Evolutionary conservation across 37 sponge, comb jelly and placozoan genomes (phyloP).

Genomic region (Bolinopsis microptera): DNA sequence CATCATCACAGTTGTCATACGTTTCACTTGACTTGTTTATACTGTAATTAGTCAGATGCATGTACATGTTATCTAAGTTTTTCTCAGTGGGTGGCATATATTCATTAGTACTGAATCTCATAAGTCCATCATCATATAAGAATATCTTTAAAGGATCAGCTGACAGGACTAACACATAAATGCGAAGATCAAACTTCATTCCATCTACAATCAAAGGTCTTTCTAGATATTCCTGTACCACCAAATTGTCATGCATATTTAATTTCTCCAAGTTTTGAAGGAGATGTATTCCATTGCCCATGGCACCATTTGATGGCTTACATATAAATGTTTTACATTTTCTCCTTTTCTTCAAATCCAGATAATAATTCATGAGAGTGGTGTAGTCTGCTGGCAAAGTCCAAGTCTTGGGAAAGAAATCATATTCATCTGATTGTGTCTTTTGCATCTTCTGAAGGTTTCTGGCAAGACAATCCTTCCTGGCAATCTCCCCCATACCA

Average conservation of each 20-base stretch:
- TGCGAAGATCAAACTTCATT: slow-evolving; percentile 50
- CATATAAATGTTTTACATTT: slow-evolving; percentile 74
- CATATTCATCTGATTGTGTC: slow-evolving; percentile 72
- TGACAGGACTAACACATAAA: slow-evolving; percentile 52
- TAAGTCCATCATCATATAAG: slow-evolving; percentile 65
- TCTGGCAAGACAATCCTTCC: slow-evolving; percentile 82
- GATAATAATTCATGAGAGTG: slow-evolving; percentile 59
- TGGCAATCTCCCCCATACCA: slow-evolving; percentile 86
- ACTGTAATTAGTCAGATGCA: slow-evolving; percentile 96
- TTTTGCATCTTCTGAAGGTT: slow-evolving; percentile 83
- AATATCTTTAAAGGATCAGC: slow-evolving; percentile 52
- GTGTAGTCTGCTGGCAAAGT: slow-evolving; percentile 79
- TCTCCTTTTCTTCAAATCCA: slow-evolving; percentile 67
- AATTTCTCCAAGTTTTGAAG: slow-evolving; percentile 68
- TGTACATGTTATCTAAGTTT: slow-evolving; percentile 76
- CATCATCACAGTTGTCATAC: slow-evolving; percentile 73
- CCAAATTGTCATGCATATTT: slow-evolving; percentile 48
- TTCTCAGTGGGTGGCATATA: slow-evolving; percentile 72
- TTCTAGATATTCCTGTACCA: slow-evolving; percentile 89
- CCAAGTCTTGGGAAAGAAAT: slow-evolving; percentile 81
- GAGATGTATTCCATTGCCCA: slow-evolving; percentile 85
- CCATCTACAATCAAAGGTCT: slow-evolving; percentile 63
- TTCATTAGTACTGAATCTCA: slow-evolving; percentile 70
- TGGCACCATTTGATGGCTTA: slow-evolving; percentile 83
- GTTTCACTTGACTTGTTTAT: slow-evolving; percentile 84